phyloP scores from a whole-genome alignment of 2,888 invertebrate species.

The Allolobophora icterica region DNA sequence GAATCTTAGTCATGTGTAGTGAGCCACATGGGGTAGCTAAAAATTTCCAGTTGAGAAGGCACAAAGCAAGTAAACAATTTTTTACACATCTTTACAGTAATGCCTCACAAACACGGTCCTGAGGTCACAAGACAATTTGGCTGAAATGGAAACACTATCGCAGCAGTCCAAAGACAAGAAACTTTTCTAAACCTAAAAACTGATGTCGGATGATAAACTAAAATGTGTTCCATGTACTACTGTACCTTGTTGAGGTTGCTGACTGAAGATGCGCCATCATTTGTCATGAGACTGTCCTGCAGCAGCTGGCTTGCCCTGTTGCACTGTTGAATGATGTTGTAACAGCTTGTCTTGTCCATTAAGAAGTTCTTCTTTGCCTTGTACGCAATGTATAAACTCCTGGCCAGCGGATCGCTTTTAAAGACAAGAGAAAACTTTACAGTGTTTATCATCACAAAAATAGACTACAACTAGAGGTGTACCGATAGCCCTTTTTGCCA shows the following conservation, averaged over 20 bases:
- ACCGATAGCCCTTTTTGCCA: too few species aligned
- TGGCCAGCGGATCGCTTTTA: constrained; percentile 77
- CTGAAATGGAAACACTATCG: too few species aligned
- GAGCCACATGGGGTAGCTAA: too few species aligned
- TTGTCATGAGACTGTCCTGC: constrained; percentile 71
- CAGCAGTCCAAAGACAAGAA: too few species aligned
- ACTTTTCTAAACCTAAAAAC: too few species aligned
- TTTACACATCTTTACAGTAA: too few species aligned
- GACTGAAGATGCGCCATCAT: constrained; percentile 8
- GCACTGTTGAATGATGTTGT: constrained; percentile 69
- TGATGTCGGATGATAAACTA: background rate
- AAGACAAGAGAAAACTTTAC: background rate
- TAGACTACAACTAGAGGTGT: too few species aligned
- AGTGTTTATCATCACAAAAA: background rate
- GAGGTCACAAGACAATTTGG: too few species aligned
- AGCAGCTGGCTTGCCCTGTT: constrained; percentile 76
- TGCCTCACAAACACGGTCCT: too few species aligned
- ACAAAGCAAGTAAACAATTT: too few species aligned
- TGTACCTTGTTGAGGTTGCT: background rate
- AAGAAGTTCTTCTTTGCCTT: constrained; percentile 67
- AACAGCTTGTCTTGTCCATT: constrained; percentile 45
- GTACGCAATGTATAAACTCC: constrained; percentile 73
- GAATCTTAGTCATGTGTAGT: too few species aligned
- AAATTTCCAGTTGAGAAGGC: too few species aligned
- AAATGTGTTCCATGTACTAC: background rate